Base-by-base conservation (phyloP, 2,113 vertebrate species). In the Maccullochella peelii region DNA sequence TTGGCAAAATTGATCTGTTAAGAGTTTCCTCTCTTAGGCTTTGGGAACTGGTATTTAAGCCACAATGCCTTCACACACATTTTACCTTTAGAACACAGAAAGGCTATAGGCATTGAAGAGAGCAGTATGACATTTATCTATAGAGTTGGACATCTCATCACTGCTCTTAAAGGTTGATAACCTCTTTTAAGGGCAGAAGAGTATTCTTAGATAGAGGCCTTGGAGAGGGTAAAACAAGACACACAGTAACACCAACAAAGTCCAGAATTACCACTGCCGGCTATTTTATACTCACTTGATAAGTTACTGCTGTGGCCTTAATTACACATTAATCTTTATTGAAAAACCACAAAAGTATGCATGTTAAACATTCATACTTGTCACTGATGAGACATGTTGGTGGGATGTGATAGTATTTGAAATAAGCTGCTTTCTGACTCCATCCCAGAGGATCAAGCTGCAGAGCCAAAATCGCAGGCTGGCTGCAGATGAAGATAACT, bases 401-500 rank as follows among this genome's bases (percentile, higher is more conserved):
- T 57, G 86, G 80, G 85, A 88, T 91, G 85, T 84, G 91, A 93
- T 91, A 82, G 81, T 89, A 80, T 91, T 89, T 73, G 61, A 73
- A 92, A 85, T 92, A 93, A 93, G 84, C 91, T 67, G 83, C 88
- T 90, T 91, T 92, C 80, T 50, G 44, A 70, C 89, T 87, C 85
- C 80, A 75, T 92, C 91, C 86, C 91, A 58, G 89, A 92, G 89
- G 90, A 92, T 91, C 79, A 90, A 80, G 90, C 87, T 36, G 49
- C 73, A 75, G 83, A 91, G 77, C 83, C 84, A 58, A 70, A 88
- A 87, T 88, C 6, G 2, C 71, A 40, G 82, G 73, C 89, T 91
- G 73, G 73, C 90, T 91, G 86, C 86, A 88, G 95, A 96, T 96
- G 94, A 96, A 96, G 94, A 88, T 93, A 89, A 95, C 94, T 94